Evolutionary conservation across 2,113 vertebrate species (phyloP), one percentile per base, ranked within the genome.

Genomic region (Camelus dromedarius): DNA sequence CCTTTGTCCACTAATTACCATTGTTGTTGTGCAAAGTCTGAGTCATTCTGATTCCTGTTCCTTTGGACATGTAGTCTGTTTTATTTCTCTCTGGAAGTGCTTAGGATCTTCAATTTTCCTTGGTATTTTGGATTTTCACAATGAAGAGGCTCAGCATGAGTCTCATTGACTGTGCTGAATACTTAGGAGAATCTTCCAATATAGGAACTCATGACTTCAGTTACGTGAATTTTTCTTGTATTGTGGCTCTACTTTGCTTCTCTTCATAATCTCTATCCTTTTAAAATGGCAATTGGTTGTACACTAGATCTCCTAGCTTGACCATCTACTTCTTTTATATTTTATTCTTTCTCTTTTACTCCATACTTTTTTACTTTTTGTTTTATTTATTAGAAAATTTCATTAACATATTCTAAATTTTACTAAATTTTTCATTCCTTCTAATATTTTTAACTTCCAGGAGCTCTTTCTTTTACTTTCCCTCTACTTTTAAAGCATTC

Each of bases 321-420:
- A 76, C 32, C 19, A 42, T 70, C 38, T 20, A 42, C 22, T 35
- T 76, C 11, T 88, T 88, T 32, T 16, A 67, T 86, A 15, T 35
- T 88, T 50, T 70, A 80, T 60, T 18, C 12, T 94, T 50, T 62
- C n/a, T 16, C 54, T 64, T 42, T 52, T 80, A 64, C 38, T 80
- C 13, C 38, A 38, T 52, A 15, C 24, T 22, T 48, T 79, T 69
- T 9, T 42, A 6, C 58, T 77, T 89, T 69, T 69, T 60, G 5
- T 38, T 89, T 79, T 50, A n/a, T 5, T 83, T 77, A 60, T 69
- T 66, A 86, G 52, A 62, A 91, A 38, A 42, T 46, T 67, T 69
- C 50, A 94, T 60, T 52, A 87, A 69, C 46, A 48, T 76, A n/a
- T 77, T 92, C 30, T 35, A 95, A 76, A 50, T 24, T 38, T 93